Evolutionary conservation across 1,140 invertebrate species (phyloP), one percentile per base, ranked within the genome.

Genomic region (Drosophila malerkotliana): DNA sequence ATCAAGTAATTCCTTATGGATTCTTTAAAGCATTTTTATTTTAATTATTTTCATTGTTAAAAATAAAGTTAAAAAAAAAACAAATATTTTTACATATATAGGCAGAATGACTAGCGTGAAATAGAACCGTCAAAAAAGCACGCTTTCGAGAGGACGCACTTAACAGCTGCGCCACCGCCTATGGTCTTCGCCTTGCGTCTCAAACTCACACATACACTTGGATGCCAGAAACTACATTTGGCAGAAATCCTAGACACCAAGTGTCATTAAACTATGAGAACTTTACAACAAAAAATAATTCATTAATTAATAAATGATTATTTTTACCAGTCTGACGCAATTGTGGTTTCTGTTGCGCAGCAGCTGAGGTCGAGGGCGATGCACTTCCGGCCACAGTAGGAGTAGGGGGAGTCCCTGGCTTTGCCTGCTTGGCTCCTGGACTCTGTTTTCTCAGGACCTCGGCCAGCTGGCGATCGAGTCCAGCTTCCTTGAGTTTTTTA

Each of bases 391-490:
- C 18, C 2, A n/a, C 14, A 14, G 4, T 9, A 5, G 32, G 32
- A 34, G 32, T 9, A 34, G 34, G 12, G 4, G 49, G 7, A 7
- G 28, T 52, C 28, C 32, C 26, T n/a, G 37, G 12, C 24, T 41
- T n/a, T 26, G 48, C 8, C 26, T 47, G 2, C 41, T 14, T 39
- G 58, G 32, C 62, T 55, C 39, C 66, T 12, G 10, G 34, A 34
- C 12, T 79, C 34, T 77, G 81, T 45, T 76, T 91, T n/a, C 74
- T 72, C 2, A 91, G 66, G 4, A 69, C 85, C 52, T 81, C 89
- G 8, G 85, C 89, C 12, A 91, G 54, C 47, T 87, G 72, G 12
- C 77, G 61, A 56, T 91, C 79, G n/a, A 91, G 73, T 21, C 90
- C 89, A 14, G 77, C 58, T 28, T 81, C 51, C 45, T 91, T 79